Evolutionary conservation across 2,113 vertebrate species (phyloP).

Genomic region (Bucco capensis): DNA sequence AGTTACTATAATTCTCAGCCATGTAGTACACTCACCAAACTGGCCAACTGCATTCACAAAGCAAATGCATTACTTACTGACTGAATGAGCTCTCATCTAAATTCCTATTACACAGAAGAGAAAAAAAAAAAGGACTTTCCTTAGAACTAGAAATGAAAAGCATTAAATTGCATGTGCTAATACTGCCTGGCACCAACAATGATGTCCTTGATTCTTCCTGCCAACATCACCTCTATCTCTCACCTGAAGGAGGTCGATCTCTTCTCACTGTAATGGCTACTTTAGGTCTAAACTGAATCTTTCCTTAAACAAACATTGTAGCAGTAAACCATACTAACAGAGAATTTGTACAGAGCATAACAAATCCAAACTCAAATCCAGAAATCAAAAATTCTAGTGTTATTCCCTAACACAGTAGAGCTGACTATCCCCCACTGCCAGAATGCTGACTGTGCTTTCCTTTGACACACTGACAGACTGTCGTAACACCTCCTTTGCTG

Average conservation of each 20-base stretch:
- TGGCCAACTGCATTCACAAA: neutral
- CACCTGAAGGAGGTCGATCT: neutral
- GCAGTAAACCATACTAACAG: neutral
- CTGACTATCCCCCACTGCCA: neutral
- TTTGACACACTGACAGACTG: neutral
- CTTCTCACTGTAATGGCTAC: neutral
- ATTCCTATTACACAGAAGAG: neutral
- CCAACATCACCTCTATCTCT: neutral
- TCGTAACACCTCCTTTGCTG: neutral
- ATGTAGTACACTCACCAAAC: neutral
- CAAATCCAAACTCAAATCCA: neutral
- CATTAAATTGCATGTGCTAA: neutral
- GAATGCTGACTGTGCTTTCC: neutral
- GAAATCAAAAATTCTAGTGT: neutral
- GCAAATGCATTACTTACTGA: neutral
- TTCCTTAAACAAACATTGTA: neutral
- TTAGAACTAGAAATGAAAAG: neutral
- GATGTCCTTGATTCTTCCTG: neutral
- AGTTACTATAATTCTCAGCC: neutral
- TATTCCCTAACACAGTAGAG: neutral
- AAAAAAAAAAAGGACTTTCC: neutral
- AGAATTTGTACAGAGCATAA: neutral
- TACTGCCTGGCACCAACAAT: neutral
- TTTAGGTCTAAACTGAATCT: neutral
- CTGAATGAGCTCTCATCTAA: neutral